Base-by-base conservation (phyloP, 2,113 vertebrate genomes). In the Ranitomeya variabilis region DNA sequence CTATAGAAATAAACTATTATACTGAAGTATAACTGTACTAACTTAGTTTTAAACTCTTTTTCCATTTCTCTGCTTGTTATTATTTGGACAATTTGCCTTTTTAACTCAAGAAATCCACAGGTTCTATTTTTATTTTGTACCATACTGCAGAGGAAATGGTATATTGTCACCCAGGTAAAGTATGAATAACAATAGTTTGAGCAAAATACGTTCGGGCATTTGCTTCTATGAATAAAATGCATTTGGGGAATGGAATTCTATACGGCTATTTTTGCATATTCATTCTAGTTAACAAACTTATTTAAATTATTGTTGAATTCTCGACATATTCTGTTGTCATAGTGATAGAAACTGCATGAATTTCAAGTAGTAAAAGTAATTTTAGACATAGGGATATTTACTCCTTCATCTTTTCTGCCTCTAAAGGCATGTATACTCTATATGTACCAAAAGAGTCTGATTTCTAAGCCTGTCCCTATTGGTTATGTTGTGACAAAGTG, bases 231-330 rank as follows among this genome's bases (percentile, higher is more conserved):
- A 45, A 83, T 83, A 64, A 66, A 64, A 62, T 66, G 16, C 62
- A 83, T 67, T 67, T 19, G 60, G 31, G 60, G 45, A 83, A 83
- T 21, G 21, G 13, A 83, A 23, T 66, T 83, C 37, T 67, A 67
- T 52, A 67, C 21, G 21, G 60, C 51, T 83, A 83, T 83, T 83
- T 83, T 83, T 83, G 26, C 19, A 83, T 64, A 66, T 81, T 81
- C 55, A 59, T 81, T 67, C 37, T 19, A 67, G 45, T 51, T 66
- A 67, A 52, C 60, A 83, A 66, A 66, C 80, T 45, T 82, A 64
- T 64, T 82, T 64, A 83, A 83, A 82, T 64, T 45, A 83, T 67
- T 83, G 62, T 45, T 67, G 60, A 64, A 45, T 67, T 83, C 37
- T 83, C 19, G 1, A 51, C 37, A 83, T 19, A 52, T 83, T 52